Percentiles rank a stretch among this genome's conserved stretches.
Evolutionary conservation across 2,888 invertebrate genomes (phyloP).

Genomic region (Doris montereyensis): DNA sequence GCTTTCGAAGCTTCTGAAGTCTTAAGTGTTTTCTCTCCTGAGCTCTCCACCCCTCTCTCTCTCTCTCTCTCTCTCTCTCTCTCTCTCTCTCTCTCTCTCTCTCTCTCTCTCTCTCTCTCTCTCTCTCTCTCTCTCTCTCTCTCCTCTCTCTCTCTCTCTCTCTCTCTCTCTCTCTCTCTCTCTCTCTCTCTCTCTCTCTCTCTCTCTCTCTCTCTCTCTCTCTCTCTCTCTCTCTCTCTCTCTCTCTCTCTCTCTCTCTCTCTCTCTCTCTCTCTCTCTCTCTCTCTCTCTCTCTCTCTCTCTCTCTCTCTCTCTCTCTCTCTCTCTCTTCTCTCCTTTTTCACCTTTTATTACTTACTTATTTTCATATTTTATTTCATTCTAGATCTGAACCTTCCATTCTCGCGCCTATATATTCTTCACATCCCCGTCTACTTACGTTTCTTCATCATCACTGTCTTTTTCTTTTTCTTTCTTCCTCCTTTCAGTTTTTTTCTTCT

Average conservation of each 20-base stretch:
- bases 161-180: background rate
- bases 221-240: conserved; percentile 10
- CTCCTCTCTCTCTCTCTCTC: background rate
- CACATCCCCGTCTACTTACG: too few species aligned
- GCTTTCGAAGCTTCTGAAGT: too few species aligned
- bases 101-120: background rate
- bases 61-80: too few species aligned
- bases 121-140: background rate
- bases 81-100: background rate
- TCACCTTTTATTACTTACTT: too few species aligned
- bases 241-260: conserved; percentile 6
- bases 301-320: background rate
- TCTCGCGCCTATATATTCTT: background rate
- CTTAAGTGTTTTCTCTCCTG: too few species aligned
- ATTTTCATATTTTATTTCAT: too few species aligned
- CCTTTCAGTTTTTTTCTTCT: too few species aligned
- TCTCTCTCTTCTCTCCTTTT: background rate
- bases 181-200: conserved; percentile 16
- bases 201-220: conserved; percentile 29
- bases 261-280: background rate
- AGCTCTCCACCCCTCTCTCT: too few species aligned
- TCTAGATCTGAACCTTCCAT: too few species aligned
- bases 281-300: background rate
- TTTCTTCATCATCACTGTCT: background rate
- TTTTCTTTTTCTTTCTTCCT: background rate